Conservation (phyloP, 2,888 invertebrate species). For the Nephrotoma flavescens region DNA sequence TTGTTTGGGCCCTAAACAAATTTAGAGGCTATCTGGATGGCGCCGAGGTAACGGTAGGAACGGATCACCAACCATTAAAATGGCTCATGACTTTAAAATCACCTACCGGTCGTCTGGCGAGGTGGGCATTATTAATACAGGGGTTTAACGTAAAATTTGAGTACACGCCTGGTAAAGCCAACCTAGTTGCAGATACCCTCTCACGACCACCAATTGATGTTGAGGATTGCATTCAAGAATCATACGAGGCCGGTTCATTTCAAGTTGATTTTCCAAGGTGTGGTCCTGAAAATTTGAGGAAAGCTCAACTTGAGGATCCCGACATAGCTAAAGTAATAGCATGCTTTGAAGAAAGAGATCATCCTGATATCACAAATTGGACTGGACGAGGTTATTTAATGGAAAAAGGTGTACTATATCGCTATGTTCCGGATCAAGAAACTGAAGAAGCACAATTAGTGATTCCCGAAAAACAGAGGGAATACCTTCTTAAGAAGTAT, state of each 20-base stretch:
- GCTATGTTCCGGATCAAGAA: no score
- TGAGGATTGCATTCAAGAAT: no score
- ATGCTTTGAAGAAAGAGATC: conserved; percentile 1
- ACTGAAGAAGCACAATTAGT: conserved; percentile 6
- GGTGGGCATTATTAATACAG: conserved; percentile 30
- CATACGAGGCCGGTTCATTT: neutral
- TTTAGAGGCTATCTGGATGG: no score
- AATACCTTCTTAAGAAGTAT: conserved; percentile 7
- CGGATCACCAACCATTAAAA: conserved; percentile 23
- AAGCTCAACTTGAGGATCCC: conserved; percentile 14
- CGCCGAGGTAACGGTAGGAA: no score
- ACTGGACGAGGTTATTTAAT: conserved; percentile 6
- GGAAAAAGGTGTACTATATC: no score
- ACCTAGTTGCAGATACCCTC: conserved; percentile 14
- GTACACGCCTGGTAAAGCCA: conserved; percentile 23
- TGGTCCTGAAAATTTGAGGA: conserved; percentile 1
- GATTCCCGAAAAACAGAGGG: conserved; percentile 10
- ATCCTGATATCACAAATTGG: conserved; percentile 9
- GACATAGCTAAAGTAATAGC: conserved; percentile 13
- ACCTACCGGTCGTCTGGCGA: conserved; percentile 25
- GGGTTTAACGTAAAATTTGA: conserved; percentile 21
- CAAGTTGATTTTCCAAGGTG: neutral
- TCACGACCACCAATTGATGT: neutral
- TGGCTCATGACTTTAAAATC: conserved; percentile 23
- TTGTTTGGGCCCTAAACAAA: no score